Conservation (phyloP, 37 sponge, comb jelly and placozoan species). For the Hormiphora californensis region DNA sequence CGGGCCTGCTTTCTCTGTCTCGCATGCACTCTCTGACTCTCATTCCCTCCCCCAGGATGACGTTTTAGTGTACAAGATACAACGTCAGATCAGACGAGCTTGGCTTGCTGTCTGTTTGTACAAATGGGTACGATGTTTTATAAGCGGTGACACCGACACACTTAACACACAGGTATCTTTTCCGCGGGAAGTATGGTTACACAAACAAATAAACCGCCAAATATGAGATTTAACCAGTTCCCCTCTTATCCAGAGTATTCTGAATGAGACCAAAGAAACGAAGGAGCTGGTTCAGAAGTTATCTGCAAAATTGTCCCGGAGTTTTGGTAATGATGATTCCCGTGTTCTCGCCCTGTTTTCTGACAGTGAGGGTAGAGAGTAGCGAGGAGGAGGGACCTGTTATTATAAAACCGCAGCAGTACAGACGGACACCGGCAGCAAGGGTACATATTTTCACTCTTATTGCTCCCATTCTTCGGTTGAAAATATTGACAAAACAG, state of each 20-base stretch:
- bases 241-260: not conserved
- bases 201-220: not conserved
- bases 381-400: not conserved
- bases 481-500: no score
- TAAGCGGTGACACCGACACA: not conserved
- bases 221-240: not conserved
- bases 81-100: not conserved
- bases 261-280: constrained; percentile 8
- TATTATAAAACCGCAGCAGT: not conserved
- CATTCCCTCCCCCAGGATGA: no score
- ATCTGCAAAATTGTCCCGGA: not conserved
- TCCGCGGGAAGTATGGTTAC: not conserved
- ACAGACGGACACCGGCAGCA: no score
- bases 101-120: not conserved
- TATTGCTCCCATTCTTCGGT: no score
- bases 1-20: no score
- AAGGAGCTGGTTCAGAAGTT: not conserved
- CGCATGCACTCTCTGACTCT: no score
- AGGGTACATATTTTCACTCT: no score
- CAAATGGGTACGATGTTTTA: not conserved
- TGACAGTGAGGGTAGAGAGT: not conserved
- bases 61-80: not conserved
- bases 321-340: not conserved
- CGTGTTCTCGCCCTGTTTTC: not conserved
- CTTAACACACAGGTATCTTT: not conserved